Percentiles rank a stretch among this genome's conserved stretches.
phyloP scores from a whole-genome alignment of 2,797 vertebrate species.

The Nasua narica region DNA sequence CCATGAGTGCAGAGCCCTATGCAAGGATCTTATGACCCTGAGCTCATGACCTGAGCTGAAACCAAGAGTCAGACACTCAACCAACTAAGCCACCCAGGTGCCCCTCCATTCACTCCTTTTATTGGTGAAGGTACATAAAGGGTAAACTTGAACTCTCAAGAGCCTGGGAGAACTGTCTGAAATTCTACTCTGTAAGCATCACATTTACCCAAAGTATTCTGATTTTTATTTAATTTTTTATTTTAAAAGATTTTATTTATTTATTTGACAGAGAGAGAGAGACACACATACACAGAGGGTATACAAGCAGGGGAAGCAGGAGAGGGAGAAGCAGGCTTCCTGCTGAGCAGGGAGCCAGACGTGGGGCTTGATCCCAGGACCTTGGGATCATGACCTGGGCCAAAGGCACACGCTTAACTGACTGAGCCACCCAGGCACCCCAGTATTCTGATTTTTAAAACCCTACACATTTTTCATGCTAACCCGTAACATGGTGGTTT shows the following conservation, averaged over 20 bases:
- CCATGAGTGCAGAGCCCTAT: too few relatives aligned
- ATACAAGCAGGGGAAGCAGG: too few relatives aligned
- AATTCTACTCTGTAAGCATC: not conserved
- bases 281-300: too few relatives aligned
- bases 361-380: too few relatives aligned
- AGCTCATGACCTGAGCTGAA: not conserved
- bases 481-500: not conserved
- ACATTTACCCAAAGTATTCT: not conserved
- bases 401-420: too few relatives aligned
- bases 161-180: not conserved
- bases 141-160: not conserved
- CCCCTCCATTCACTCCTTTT: not conserved
- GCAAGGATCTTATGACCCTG: not conserved
- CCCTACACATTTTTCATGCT: not conserved
- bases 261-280: too few relatives aligned
- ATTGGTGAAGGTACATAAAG: not conserved
- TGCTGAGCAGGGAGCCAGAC: too few relatives aligned
- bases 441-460: not conserved
- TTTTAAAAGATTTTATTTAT: too few relatives aligned
- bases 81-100: not conserved
- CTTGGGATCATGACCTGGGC: too few relatives aligned
- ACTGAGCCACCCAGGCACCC: too few relatives aligned
- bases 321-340: too few relatives aligned
- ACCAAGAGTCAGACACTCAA: not conserved
- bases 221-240: not conserved